Conservation (phyloP, 1,140 invertebrate genomes). For the Archivesica marissinica region DNA sequence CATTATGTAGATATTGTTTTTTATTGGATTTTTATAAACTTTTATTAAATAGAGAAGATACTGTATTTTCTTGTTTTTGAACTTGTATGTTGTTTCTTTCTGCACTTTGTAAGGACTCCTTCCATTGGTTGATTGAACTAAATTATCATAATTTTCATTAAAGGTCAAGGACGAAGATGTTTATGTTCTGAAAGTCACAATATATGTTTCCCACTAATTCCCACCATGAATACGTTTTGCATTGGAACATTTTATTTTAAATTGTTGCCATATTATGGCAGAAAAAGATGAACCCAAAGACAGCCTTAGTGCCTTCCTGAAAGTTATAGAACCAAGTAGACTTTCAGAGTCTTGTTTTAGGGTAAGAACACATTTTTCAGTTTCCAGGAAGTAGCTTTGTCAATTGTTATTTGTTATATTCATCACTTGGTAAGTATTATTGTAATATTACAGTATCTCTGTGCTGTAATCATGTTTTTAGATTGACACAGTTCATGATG, state of each 20-base stretch:
- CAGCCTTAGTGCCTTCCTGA: conserved; percentile 46
- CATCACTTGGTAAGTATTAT: not conserved
- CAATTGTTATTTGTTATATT: not conserved
- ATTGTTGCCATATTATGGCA: conserved; percentile 56
- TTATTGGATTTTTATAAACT: not conserved
- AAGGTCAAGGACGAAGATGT: conserved; percentile 57
- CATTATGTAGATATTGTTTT: no score
- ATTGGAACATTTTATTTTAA: not conserved
- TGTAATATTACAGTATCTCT: not conserved
- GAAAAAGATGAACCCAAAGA: conserved; percentile 43
- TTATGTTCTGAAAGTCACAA: conserved; percentile 60
- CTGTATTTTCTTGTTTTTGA: not conserved
- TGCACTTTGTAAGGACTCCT: conserved; percentile 33
- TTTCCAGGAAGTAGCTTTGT: not conserved
- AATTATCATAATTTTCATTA: conserved; percentile 43
- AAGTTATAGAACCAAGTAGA: conserved; percentile 57
- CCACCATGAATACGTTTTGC: conserved; percentile 35
- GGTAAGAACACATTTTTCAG: conserved; percentile 1
- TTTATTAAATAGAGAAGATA: not conserved
- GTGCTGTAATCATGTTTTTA: not conserved
- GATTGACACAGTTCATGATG: no score
- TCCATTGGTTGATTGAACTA: conserved; percentile 35
- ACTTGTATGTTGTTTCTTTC: conserved; percentile 22
- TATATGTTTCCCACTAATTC: conserved; percentile 37
- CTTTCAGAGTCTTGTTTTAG: conserved; percentile 20